Evolutionary conservation across 2,113 vertebrate genomes (phyloP), one percentile per base, ranked within the genome.

Genomic region (Thinocorus orbignyianus): DNA sequence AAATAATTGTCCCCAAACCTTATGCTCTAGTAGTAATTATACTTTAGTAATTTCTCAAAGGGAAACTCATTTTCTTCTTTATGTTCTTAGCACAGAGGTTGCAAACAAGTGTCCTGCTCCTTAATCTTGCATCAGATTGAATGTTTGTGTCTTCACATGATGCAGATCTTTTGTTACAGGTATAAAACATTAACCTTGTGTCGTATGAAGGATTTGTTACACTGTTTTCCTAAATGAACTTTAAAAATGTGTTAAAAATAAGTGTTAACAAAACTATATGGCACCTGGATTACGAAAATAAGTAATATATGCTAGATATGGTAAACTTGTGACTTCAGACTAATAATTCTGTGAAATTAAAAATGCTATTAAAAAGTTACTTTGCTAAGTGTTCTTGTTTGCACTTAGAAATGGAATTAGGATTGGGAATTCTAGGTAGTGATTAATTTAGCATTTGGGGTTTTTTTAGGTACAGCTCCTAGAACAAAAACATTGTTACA

Each of bases 11-110:
- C 10, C 12, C 30, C 15, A 65, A 86, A 72, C 3, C 1, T 44
- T 52, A 41, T 57, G 33, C 5, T 79, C 9, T 35, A 66, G 3
- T 55, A 72, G 6, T 23, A 49, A 37, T 33, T 72, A n/a, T 4
- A 12, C 18, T 52, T 28, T 16, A 52, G 51, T 28, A 52, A 28
- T 22, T 82, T 73, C 48, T 7, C 28, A 46, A 46, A 84, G 49
- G 23, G 73, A 90, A 86, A 68, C 3, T n/a, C 0, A 5, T 68
- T 60, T 88, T 74, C 5, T 76, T 80, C 55, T n/a, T 81, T 37
- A n/a, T 0, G 0, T 2, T 51, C 24, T 37, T 46, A 52, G 12
- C 16, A 11, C 30, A 54, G 55, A 54, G 2, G 9, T 51, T 30
- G 12, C 6, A 85, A 48, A 79, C 1, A 84, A 66, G 9, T 46